Percentiles rank a stretch among this genome's conserved stretches.
Evolutionary conservation across 2,113 vertebrate species (phyloP).

Genomic region (Sorex araneus): DNA sequence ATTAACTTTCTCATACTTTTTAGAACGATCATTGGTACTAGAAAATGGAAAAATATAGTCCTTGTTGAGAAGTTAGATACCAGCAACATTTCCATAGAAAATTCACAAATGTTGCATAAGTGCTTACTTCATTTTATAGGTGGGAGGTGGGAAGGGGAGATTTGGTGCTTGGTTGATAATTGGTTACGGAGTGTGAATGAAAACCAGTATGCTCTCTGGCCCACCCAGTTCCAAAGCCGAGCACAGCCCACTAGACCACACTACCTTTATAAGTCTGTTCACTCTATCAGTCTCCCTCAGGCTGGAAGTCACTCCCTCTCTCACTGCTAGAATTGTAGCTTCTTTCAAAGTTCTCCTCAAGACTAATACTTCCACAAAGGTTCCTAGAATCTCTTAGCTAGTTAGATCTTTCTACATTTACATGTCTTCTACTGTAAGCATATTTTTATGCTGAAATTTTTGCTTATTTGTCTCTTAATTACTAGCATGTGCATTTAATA

Average conservation of each 20-base stretch:
- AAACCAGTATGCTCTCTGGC: not conserved
- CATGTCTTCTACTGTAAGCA: not conserved
- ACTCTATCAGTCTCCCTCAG: fast-evolving
- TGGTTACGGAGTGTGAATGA: not conserved
- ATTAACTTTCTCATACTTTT: not conserved
- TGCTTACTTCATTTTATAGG: not conserved
- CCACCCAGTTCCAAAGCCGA: not conserved
- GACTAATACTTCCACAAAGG: not conserved
- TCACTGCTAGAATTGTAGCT: not conserved
- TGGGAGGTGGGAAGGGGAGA: too few relatives aligned
- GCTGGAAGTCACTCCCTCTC: not conserved
- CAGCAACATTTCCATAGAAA: not conserved
- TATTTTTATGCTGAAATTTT: not conserved
- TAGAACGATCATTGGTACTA: not conserved
- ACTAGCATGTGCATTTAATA: not conserved
- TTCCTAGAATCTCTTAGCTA: not conserved
- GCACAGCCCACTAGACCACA: fast-evolving
- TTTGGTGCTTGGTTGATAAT: too few relatives aligned
- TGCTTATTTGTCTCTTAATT: not conserved
- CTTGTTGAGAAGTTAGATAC: not conserved
- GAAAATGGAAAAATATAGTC: not conserved
- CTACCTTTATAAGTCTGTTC: fast-evolving
- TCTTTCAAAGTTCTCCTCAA: not conserved
- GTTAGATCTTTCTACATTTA: not conserved
- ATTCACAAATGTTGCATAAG: not conserved